These are phyloP conservation scores for Arctopsyche grandis DNA, from an alignment of 1,140 invertebrate genomes.

Conservation along the genomic window DNA sequence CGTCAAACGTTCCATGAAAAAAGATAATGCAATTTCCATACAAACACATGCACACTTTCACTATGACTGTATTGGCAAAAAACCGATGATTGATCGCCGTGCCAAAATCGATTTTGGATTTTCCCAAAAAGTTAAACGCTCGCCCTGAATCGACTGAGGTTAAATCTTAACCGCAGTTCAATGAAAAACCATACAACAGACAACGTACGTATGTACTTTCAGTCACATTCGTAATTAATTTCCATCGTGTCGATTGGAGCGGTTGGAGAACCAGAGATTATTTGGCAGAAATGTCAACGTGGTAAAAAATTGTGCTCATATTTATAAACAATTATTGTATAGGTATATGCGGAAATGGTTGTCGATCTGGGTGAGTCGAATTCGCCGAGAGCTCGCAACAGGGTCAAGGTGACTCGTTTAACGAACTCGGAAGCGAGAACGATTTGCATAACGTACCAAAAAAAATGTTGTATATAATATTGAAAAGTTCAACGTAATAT, in stretches of 20 bases:
- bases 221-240: too few species aligned
- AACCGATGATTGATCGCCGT: slow-evolving; percentile 1
- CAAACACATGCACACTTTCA: slow-evolving; percentile 18
- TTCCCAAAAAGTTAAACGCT: not conserved
- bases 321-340: too few species aligned
- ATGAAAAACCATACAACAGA: not conserved
- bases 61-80: not conserved
- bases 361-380: too few species aligned
- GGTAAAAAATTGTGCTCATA: too few species aligned
- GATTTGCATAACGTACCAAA: too few species aligned
- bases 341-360: too few species aligned
- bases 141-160: not conserved
- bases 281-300: too few species aligned
- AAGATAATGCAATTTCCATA: slow-evolving; percentile 6
- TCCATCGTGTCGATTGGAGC: too few species aligned
- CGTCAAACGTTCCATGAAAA: slow-evolving; percentile 10
- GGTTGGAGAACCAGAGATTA: too few species aligned
- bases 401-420: not conserved
- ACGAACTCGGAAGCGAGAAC: not conserved
- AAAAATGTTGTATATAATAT: too few species aligned
- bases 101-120: not conserved
- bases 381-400: not conserved
- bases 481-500: too few species aligned
- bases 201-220: too few species aligned
- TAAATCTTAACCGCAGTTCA: not conserved